A percentile compares a stretch with the other conserved stretches of the same genome.
phyloP scores from a whole-genome alignment of 2,888 invertebrate genomes.

The Ptilodon capucinus region DNA sequence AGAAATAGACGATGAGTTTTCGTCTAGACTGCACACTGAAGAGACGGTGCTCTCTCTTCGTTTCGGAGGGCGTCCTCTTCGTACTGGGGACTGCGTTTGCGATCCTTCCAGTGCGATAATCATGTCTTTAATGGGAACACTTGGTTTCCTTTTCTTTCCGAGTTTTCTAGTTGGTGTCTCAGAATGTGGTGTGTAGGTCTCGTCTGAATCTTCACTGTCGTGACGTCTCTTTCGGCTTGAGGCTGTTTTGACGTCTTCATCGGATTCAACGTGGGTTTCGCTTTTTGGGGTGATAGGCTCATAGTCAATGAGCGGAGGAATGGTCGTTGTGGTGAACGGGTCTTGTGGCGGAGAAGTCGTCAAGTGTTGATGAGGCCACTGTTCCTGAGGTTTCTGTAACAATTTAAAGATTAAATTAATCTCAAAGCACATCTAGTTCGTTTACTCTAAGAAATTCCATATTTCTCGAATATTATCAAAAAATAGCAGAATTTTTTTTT shows the following conservation, averaged over 20 bases:
- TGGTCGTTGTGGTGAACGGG: slow-evolving; percentile 38
- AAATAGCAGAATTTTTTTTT: no score
- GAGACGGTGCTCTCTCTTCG: slow-evolving; percentile 73
- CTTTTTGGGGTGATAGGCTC: slow-evolving; percentile 70
- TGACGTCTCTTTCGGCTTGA: slow-evolving; percentile 49
- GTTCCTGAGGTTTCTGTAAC: slow-evolving; percentile 45
- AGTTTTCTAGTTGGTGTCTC: slow-evolving; percentile 59
- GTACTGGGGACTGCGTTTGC: slow-evolving; percentile 54
- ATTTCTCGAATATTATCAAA: no score
- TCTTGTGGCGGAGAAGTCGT: slow-evolving; percentile 25
- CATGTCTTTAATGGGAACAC: slow-evolving; percentile 69
- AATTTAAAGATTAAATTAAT: slow-evolving; percentile 16
- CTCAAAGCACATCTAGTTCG: not conserved
- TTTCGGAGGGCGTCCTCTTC: slow-evolving; percentile 82
- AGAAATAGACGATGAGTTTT: slow-evolving; percentile 63
- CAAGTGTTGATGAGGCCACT: slow-evolving; percentile 39
- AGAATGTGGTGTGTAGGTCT: slow-evolving; percentile 64
- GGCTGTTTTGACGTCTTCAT: slow-evolving; percentile 57
- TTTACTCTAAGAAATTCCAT: no score
- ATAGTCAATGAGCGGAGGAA: slow-evolving; percentile 54
- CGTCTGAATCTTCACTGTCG: slow-evolving; percentile 74
- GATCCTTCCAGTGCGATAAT: slow-evolving; percentile 68
- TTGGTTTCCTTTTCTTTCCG: slow-evolving; percentile 58
- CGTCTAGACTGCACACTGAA: slow-evolving; percentile 70
- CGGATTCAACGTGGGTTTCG: slow-evolving; percentile 69